Conservation (phyloP, 2,797 vertebrate genomes). For the Scleropages formosus region DNA sequence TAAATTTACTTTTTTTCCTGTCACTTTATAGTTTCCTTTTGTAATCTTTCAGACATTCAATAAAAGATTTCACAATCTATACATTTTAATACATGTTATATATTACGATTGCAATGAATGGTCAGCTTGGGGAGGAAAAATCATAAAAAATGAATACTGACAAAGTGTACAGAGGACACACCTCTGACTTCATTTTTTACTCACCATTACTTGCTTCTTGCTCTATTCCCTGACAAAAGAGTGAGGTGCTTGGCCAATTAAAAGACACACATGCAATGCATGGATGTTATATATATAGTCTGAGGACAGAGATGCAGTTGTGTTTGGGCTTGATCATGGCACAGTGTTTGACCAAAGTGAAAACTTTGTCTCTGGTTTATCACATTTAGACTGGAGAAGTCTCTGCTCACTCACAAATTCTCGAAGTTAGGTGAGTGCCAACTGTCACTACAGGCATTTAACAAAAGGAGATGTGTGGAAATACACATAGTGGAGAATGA, state of each 20-base stretch:
- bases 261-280: conserved; percentile 2
- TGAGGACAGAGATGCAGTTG: conserved; percentile 48
- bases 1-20: conserved; percentile 71
- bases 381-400: conserved; percentile 61
- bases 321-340: conserved; percentile 68
- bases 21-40: conserved; percentile 56
- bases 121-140: conserved; percentile 73
- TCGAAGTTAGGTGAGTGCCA: background rate
- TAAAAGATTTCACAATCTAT: conserved; percentile 95
- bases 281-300: too few species aligned
- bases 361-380: conserved; percentile 50
- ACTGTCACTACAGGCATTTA: conserved; percentile 41
- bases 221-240: conserved; percentile 32
- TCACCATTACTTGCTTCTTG: conserved; percentile 39
- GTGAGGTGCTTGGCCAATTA: conserved; percentile 37
- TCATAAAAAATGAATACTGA: conserved; percentile 81
- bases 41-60: conserved; percentile 87
- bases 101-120: conserved; percentile 89
- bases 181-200: conserved; percentile 55
- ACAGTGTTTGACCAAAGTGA: conserved; percentile 72
- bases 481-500: background rate
- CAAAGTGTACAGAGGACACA: conserved; percentile 84
- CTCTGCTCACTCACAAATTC: too few species aligned
- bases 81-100: conserved; percentile 99
- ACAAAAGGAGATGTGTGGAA: background rate